A percentile compares a stretch with the other conserved stretches of the same genome.
Conservation (phyloP, 2,113 vertebrate species). For the Aspiorhynchus laticeps region DNA sequence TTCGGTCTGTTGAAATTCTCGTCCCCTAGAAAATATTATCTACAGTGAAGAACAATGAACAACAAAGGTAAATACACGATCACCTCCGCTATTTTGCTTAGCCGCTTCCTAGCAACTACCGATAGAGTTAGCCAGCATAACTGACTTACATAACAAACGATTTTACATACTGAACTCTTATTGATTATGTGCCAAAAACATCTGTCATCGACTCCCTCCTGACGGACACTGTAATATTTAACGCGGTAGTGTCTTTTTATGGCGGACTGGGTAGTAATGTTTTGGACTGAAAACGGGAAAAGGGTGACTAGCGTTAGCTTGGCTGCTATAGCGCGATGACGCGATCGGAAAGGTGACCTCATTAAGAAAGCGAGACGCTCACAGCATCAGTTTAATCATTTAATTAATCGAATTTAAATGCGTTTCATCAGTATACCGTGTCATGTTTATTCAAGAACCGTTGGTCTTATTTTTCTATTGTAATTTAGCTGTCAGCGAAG, state of each 20-base stretch:
- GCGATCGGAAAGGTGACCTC: slow-evolving; percentile 55
- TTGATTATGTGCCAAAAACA: neutral
- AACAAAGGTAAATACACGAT: slow-evolving; percentile 75
- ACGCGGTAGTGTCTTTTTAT: neutral
- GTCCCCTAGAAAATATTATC: neutral
- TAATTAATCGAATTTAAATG: neutral
- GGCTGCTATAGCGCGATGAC: slow-evolving; percentile 14
- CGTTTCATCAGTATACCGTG: neutral
- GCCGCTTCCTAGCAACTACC: slow-evolving; percentile 36
- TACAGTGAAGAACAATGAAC: slow-evolving; percentile 71
- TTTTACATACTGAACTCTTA: neutral
- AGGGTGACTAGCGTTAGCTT: slow-evolving; percentile 16
- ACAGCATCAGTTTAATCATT: neutral
- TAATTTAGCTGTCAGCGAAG: neutral
- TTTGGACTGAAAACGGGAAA: neutral
- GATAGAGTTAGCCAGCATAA: slow-evolving; percentile 3
- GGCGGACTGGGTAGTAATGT: too few species aligned
- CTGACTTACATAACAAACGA: slow-evolving; percentile 40
- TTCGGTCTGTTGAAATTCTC: neutral
- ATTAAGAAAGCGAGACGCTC: neutral
- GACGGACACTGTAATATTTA: neutral
- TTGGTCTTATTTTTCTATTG: neutral
- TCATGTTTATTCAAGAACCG: neutral
- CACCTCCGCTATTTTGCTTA: neutral
- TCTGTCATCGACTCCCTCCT: too few species aligned